phyloP scores from a whole-genome alignment of 37 sponge, comb jelly and placozoan genomes.

The Hormiphora californensis region DNA sequence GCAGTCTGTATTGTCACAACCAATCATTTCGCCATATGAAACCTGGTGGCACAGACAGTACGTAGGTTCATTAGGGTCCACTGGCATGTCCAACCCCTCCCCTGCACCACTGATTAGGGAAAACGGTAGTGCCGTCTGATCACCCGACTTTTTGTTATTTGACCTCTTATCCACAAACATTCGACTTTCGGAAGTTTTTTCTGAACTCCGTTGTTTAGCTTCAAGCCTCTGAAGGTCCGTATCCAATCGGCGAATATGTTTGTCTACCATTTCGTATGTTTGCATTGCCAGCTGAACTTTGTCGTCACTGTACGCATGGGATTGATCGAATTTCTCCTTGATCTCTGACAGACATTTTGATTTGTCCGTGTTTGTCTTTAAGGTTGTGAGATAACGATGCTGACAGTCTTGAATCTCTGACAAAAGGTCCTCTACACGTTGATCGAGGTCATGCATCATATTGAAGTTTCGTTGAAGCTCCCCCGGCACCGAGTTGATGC shows the following conservation, averaged over 20 bases:
- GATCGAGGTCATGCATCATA: conserved; percentile 79
- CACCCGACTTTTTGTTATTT: conserved; percentile 31
- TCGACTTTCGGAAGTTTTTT: conserved; percentile 34
- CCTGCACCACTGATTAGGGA: conserved; percentile 49
- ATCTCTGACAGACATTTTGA: conserved; percentile 47
- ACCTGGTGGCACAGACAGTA: conserved; percentile 94
- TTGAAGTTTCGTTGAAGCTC: conserved; percentile 90
- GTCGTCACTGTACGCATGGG: conserved; percentile 75
- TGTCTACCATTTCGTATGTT: conserved; percentile 95
- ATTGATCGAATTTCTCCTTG: conserved; percentile 63
- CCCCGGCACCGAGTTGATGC: conserved; percentile 81
- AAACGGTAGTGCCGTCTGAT: neutral
- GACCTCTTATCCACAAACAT: conserved; percentile 50
- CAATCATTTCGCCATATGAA: conserved; percentile 89
- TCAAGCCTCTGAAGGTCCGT: conserved; percentile 71
- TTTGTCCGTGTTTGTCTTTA: neutral
- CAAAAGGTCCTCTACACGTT: conserved; percentile 67
- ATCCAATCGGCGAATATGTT: conserved; percentile 86
- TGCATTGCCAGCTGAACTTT: conserved; percentile 91
- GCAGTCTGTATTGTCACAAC: conserved; percentile 80
- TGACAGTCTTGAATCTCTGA: conserved; percentile 63
- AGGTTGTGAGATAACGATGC: too few relatives aligned
- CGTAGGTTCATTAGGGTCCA: conserved; percentile 93
- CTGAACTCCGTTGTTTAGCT: conserved; percentile 54
- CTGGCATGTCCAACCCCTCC: conserved; percentile 89